A percentile compares a stretch with the other conserved stretches of the same genome.
Evolutionary conservation across 2,888 invertebrate species (phyloP).

Genomic region (Eupeodes luniger): DNA sequence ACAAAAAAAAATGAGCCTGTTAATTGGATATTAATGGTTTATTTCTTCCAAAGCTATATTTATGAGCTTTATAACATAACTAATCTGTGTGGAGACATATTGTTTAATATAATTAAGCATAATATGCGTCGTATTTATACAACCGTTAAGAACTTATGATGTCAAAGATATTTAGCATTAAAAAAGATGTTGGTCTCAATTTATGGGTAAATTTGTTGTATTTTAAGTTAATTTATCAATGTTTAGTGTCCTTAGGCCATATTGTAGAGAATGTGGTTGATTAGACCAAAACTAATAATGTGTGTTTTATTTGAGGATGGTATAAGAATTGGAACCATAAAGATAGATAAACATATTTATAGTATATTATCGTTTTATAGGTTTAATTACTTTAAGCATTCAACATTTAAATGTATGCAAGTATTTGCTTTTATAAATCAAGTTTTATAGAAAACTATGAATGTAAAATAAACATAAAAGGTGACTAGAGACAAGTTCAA

Average conservation of each 20-base stretch:
- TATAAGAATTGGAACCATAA: constrained; percentile 5
- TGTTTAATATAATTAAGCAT: not conserved
- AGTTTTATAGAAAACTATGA: no score
- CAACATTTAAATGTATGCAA: no score
- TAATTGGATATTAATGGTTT: constrained; percentile 15
- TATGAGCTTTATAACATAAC: not conserved
- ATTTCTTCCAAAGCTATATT: not conserved
- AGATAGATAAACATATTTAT: not conserved
- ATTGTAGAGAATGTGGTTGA: not conserved
- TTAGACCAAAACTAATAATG: not conserved
- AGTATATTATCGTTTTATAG: no score
- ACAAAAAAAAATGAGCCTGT: not conserved
- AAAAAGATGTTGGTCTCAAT: constrained; percentile 13
- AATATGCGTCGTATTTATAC: not conserved
- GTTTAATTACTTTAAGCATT: no score
- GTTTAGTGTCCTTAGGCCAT: not conserved
- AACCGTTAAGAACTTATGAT: constrained; percentile 18
- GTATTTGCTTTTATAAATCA: no score
- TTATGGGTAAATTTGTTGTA: constrained; percentile 4
- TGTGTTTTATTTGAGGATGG: not conserved
- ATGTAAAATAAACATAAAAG: no score
- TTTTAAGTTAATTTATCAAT: not conserved
- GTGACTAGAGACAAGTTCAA: no score
- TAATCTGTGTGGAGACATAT: not conserved
- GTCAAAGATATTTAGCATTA: not conserved